Evolutionary conservation across 2,888 invertebrate species (phyloP).

Genomic region (Sinodicranocentrus sp.): DNA sequence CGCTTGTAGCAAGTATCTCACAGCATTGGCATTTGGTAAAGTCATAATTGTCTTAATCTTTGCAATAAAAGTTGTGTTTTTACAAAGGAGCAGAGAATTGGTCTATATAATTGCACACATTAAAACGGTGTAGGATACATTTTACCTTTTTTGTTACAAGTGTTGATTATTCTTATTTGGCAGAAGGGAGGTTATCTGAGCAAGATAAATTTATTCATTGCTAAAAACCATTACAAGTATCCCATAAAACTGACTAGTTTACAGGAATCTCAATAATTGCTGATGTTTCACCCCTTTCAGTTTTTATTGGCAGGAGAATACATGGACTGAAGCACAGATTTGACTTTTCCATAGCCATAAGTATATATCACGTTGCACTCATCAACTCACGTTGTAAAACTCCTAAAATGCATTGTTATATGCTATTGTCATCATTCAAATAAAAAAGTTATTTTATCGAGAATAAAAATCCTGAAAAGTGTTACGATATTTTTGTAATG

Average conservation of each 20-base stretch:
- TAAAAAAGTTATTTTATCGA: background rate
- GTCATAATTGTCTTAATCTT: constrained; percentile 24
- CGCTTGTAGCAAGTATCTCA: background rate
- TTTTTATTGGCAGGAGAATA: too few relatives aligned
- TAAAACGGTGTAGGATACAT: background rate
- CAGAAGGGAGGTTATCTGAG: too few relatives aligned
- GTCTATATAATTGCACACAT: background rate
- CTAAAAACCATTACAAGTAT: too few relatives aligned
- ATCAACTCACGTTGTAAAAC: background rate
- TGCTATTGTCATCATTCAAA: background rate
- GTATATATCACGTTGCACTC: too few relatives aligned
- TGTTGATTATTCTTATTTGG: too few relatives aligned
- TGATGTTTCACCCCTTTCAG: too few relatives aligned
- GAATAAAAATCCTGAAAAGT: background rate
- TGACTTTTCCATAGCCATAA: background rate
- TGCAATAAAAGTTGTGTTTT: background rate
- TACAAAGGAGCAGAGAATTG: background rate
- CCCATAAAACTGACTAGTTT: too few relatives aligned
- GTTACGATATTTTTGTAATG: background rate
- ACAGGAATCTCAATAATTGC: too few relatives aligned
- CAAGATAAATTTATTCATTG: too few relatives aligned
- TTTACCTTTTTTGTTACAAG: background rate
- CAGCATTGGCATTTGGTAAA: constrained; percentile 3
- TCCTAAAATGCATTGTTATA: background rate
- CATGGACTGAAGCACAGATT: too few relatives aligned